A percentile compares a stretch with the other conserved stretches of the same genome.
phyloP scores from a whole-genome alignment of 92 coral and sea anemone genomes.

The Actinostola sp. region DNA sequence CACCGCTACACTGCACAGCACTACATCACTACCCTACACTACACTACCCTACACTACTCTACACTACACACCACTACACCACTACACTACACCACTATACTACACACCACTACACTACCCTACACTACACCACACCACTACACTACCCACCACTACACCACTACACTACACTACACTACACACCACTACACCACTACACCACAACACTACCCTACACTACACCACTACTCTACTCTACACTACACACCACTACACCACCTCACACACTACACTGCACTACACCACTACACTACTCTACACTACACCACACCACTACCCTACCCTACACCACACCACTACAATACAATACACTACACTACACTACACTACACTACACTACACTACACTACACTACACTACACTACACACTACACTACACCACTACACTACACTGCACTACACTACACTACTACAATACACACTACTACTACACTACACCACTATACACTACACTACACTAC shows the following conservation, averaged over 20 bases:
- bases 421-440: no score
- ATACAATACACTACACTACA: no score
- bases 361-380: neutral
- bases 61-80: constrained; percentile 5
- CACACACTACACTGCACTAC: constrained; percentile 8
- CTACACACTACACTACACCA: no score
- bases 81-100: constrained; percentile 7
- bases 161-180: constrained; percentile 12
- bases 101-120: constrained; percentile 2
- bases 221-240: neutral
- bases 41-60: neutral
- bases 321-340: neutral
- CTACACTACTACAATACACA: no score
- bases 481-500: no score
- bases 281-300: no score
- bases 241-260: neutral
- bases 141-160: constrained; percentile 2
- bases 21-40: constrained; percentile 4
- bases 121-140: constrained; percentile 8
- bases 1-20: constrained; percentile 2
- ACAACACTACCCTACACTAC: constrained; percentile 6
- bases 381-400: constrained; percentile 10
- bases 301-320: neutral
- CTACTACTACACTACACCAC: no score
- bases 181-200: neutral